Percentiles rank a stretch among this genome's conserved stretches.
phyloP scores from a whole-genome alignment of 2,113 vertebrate genomes.

The Tinamus guttatus region DNA sequence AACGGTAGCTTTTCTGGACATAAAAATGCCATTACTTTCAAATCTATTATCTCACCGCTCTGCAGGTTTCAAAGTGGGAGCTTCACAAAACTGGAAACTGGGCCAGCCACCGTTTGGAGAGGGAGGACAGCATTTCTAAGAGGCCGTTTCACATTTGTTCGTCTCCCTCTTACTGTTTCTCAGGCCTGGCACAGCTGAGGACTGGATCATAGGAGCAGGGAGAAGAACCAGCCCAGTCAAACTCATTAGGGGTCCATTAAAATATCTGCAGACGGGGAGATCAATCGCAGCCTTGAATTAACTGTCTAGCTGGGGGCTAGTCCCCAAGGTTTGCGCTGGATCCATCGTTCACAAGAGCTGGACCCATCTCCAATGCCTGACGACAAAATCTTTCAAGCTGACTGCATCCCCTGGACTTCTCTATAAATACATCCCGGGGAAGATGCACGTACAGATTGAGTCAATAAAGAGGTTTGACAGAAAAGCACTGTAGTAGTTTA shows the following conservation, averaged over 20 bases:
- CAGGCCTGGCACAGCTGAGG: conserved; percentile 38
- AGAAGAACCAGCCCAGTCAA: conserved; percentile 20
- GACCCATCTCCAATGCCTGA: background rate
- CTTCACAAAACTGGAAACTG: conserved; percentile 57
- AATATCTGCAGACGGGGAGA: conserved; percentile 1
- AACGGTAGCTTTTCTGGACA: conserved; percentile 19
- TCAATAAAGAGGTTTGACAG: conserved; percentile 40
- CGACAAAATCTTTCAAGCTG: conserved; percentile 23
- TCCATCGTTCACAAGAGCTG: background rate
- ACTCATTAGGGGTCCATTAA: conserved; percentile 5
- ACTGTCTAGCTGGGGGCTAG: background rate
- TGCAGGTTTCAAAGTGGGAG: conserved; percentile 62
- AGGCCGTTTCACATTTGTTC: background rate
- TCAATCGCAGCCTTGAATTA: background rate
- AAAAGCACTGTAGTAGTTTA: conserved; percentile 40
- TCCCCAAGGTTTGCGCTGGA: background rate
- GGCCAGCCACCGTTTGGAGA: conserved; percentile 19
- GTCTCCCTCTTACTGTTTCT: conserved; percentile 15
- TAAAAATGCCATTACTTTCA: conserved; percentile 52
- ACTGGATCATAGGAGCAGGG: background rate
- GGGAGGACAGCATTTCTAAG: conserved; percentile 19
- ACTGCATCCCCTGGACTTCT: conserved; percentile 39
- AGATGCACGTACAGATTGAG: background rate
- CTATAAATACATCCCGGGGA: conserved; percentile 44
- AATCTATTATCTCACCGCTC: conserved; percentile 39